Base-by-base conservation (phyloP, 2,888 invertebrate species). In the Priocnemis perturbator region DNA sequence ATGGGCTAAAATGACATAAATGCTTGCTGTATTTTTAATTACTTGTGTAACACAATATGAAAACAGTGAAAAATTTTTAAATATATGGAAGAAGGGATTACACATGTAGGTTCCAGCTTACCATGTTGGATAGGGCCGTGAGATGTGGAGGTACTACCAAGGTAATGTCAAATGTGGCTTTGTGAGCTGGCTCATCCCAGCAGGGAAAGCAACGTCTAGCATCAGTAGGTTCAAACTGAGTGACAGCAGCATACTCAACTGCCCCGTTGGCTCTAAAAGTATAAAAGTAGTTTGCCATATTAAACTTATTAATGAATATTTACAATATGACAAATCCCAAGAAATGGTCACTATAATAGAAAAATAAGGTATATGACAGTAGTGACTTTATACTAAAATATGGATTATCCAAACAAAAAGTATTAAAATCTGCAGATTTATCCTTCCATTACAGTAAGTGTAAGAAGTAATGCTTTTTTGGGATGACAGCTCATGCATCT, bases 101-200 rank as follows among this genome's bases (percentile, higher is more conserved):
- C 57, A 76, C 73, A 67, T 70, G 74, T 73, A 64, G 73, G 76
- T 60, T 74, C 69, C 72, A 77, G 82, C 83, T 86, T 88, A 93
- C 93, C 98, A 98, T 99, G 89, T 99, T 99, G 23, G 98, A 98
- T 62, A 99, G 91, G 37, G 97, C 97, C 5, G 96, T 95, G 75
- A 95, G 91, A 85, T 95, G 93, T 68, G 93, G 91, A 26, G 97
- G 96, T 63, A 97, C 96, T 69, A 94, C 91, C 17, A 99, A 90
- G 0, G 94, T 93, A 73, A 99, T 95, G 87, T 97, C 95, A 90
- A 98, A 99, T 0, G 96, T 97, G 0, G 98, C 96, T 90, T 99
- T 99, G 72, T 96, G 93, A 14, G 97, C 96, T 9, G 98, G 99
- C 89, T 99, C 99, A 89, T 99, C 98, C 97, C 97, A 99, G 89